phyloP scores from a whole-genome alignment of 2,113 vertebrate species.

The Hyperoodon ampullatus region DNA sequence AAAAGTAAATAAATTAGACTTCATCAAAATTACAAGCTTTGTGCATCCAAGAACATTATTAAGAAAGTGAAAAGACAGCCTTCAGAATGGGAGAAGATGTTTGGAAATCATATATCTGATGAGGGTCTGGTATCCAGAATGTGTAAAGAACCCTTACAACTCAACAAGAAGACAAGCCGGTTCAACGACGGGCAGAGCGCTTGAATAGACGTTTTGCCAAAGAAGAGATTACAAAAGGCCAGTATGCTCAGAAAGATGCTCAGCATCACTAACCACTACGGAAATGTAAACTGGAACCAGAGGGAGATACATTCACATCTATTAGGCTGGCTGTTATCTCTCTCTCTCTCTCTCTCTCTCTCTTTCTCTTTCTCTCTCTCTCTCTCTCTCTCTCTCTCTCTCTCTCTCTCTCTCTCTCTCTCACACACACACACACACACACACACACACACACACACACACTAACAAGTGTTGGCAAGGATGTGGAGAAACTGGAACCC shows the following conservation, averaged over 20 bases:
- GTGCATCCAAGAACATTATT: neutral
- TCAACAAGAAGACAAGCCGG: neutral
- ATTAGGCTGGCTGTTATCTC: too few species aligned
- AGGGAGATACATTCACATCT: too few species aligned
- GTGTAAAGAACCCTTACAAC: neutral
- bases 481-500: neutral
- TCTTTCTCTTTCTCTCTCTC: too few species aligned
- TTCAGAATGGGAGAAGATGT: neutral
- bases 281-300: neutral
- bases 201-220: neutral
- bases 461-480: neutral
- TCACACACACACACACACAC: neutral
- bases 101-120: neutral
- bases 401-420: too few species aligned
- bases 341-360: too few species aligned
- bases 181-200: neutral
- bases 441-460: too few species aligned
- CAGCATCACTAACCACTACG: rapidly evolving
- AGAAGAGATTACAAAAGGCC: rapidly evolving
- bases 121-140: neutral
- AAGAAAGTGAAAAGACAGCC: neutral
- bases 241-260: rapidly evolving
- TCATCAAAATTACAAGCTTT: neutral
- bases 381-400: too few species aligned
- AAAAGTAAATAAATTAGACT: neutral